Evolutionary conservation across 2,797 vertebrate species (phyloP).

Genomic region (Galaxias olidus): DNA sequence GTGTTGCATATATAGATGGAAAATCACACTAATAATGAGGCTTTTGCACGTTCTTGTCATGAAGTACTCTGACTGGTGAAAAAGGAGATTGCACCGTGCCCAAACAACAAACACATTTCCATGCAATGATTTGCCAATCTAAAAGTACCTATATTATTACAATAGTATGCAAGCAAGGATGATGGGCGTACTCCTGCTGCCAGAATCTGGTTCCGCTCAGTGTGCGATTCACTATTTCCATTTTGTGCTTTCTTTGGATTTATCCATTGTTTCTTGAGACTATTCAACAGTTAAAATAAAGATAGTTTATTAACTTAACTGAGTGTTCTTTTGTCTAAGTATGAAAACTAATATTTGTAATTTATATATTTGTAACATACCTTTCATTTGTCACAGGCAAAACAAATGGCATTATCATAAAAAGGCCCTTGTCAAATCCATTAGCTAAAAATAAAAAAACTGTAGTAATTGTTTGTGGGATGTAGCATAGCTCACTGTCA

Average conservation of each 20-base stretch:
- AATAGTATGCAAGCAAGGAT: too few relatives aligned
- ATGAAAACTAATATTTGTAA: too few relatives aligned
- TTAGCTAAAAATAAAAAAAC: too few relatives aligned
- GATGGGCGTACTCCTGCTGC: background rate
- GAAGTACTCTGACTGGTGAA: conserved; percentile 5
- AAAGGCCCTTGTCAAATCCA: too few relatives aligned
- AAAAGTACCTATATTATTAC: background rate
- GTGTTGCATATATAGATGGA: conserved; percentile 14
- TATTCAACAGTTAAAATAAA: too few relatives aligned
- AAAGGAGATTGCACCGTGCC: background rate
- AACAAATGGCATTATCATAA: too few relatives aligned
- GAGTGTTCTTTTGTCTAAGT: background rate
- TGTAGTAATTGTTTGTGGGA: too few relatives aligned
- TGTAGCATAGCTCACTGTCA: too few relatives aligned
- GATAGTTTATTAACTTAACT: too few relatives aligned
- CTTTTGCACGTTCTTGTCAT: conserved; percentile 10
- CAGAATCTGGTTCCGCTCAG: background rate
- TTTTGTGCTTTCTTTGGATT: background rate
- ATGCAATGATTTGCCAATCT: background rate
- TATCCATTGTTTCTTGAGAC: too few relatives aligned
- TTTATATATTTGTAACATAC: too few relatives aligned
- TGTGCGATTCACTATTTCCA: background rate
- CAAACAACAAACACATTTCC: conserved; percentile 14
- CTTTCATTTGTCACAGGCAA: too few relatives aligned
- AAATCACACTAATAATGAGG: conserved; percentile 27